phyloP scores from a whole-genome alignment of 2,113 vertebrate species.

The Chionodraco myersi region DNA sequence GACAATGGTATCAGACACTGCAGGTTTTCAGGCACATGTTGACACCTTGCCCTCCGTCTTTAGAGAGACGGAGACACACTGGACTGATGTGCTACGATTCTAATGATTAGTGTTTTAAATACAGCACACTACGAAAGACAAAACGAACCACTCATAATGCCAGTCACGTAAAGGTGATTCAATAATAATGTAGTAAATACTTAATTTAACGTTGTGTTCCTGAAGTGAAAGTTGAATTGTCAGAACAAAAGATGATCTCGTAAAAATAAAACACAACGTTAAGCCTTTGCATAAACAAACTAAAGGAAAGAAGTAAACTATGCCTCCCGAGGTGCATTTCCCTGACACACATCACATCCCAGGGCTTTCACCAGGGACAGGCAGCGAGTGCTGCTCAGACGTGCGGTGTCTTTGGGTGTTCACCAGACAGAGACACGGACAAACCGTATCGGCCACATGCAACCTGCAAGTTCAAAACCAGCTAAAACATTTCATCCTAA shows the following conservation, averaged over 20 bases:
- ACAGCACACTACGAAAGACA: not conserved
- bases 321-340: conserved; percentile 21
- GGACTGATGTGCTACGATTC: not conserved
- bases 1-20: conserved; percentile 40
- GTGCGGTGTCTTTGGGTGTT: not conserved
- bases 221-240: not conserved
- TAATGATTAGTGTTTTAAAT: not conserved
- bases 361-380: not conserved
- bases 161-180: not conserved
- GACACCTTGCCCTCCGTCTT: conserved; percentile 39
- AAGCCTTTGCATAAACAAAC: too few relatives aligned
- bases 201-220: not conserved
- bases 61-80: conserved; percentile 30
- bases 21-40: conserved; percentile 44
- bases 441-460: not conserved
- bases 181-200: not conserved
- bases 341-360: not conserved
- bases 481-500: not conserved
- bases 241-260: not conserved
- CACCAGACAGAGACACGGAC: not conserved
- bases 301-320: not conserved
- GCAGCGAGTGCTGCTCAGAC: not conserved
- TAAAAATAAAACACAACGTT: too few relatives aligned
- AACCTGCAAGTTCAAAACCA: not conserved
- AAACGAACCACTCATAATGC: not conserved